phyloP scores from a whole-genome alignment of 2,888 invertebrate species.

The Polietes domitor region DNA sequence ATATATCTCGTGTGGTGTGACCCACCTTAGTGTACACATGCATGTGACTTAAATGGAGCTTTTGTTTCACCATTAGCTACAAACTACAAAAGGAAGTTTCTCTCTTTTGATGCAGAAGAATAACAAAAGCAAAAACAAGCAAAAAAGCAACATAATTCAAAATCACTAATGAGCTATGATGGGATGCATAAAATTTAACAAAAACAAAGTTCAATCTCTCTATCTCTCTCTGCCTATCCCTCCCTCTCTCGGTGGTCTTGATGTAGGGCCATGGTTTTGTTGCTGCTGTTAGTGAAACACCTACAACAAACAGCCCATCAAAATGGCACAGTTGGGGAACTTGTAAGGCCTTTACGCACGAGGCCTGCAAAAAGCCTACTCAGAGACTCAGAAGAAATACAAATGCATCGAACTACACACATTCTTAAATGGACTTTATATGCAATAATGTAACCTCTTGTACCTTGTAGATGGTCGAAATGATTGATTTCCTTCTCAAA shows the following conservation, averaged over 20 bases:
- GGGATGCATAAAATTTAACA: constrained; percentile 41
- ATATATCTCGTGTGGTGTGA: background rate
- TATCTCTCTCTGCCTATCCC: background rate
- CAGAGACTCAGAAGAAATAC: too few relatives aligned
- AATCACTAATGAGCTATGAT: constrained; percentile 78
- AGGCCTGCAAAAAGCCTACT: too few relatives aligned
- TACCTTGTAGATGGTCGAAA: too few relatives aligned
- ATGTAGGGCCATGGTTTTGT: background rate
- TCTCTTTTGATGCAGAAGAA: constrained; percentile 71
- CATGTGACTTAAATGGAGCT: constrained; percentile 9
- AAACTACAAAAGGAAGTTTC: constrained; percentile 25
- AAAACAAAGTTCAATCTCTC: constrained; percentile 50
- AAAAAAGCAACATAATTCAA: constrained; percentile 73
- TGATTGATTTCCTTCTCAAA: too few relatives aligned
- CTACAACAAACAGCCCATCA: constrained; percentile 1
- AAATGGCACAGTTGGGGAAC: background rate
- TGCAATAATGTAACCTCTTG: too few relatives aligned
- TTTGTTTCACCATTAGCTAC: constrained; percentile 50
- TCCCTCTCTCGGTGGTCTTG: background rate
- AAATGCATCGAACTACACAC: too few relatives aligned
- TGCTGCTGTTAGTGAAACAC: background rate
- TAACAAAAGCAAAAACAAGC: background rate
- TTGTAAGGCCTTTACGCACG: background rate
- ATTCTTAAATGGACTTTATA: too few relatives aligned
- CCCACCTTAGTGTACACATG: background rate